phyloP scores from a whole-genome alignment of 2,797 vertebrate species.

The Tauraco hartlaubi region DNA sequence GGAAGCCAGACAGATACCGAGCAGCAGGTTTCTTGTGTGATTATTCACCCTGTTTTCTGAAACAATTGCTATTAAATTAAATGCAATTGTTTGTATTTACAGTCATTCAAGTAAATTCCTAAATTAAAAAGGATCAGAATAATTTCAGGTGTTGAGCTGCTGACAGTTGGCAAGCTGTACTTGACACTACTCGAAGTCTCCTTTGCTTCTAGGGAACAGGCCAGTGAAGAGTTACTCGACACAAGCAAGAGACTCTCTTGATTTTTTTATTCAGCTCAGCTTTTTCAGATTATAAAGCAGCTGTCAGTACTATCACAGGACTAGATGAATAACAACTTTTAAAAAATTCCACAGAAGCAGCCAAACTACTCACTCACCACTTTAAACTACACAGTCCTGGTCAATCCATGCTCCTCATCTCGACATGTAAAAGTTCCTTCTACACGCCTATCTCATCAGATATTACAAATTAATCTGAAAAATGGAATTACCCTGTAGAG shows the following conservation, averaged over 20 bases:
- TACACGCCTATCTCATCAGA: not conserved
- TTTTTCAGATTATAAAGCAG: not conserved
- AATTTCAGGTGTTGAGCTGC: not conserved
- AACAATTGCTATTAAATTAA: not conserved
- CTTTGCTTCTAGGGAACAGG: not conserved
- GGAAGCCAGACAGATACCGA: fast-evolving
- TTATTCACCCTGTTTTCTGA: not conserved
- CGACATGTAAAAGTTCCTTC: not conserved
- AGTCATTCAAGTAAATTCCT: not conserved
- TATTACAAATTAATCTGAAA: not conserved
- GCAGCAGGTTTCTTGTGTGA: not conserved
- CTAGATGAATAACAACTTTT: not conserved
- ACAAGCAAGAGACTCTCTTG: not conserved
- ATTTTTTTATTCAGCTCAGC: not conserved
- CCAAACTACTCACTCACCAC: not conserved
- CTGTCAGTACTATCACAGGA: not conserved
- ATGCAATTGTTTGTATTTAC: not conserved
- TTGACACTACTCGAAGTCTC: fast-evolving
- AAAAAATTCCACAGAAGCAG: not conserved
- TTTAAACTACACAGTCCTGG: not conserved
- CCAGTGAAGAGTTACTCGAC: not conserved
- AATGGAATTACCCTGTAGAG: not conserved
- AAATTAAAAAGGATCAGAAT: not conserved
- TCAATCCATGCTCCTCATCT: not conserved
- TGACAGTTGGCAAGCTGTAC: not conserved